These are phyloP conservation scores for Disparrhopalites patrizii DNA, from an alignment of 2,888 invertebrate species.

Conservation along the genomic window DNA sequence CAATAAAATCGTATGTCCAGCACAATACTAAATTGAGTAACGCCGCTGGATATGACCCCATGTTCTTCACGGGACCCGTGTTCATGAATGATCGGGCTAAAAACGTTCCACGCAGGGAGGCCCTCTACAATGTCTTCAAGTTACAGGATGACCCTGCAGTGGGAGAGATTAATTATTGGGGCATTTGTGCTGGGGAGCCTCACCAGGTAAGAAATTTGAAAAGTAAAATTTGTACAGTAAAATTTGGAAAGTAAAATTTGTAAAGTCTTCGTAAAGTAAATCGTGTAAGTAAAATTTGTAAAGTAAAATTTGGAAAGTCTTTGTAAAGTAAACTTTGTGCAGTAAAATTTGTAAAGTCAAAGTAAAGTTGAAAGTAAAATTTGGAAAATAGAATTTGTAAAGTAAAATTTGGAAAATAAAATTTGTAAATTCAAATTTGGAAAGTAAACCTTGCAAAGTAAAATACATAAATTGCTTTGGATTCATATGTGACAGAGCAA, in stretches of 20 bases:
- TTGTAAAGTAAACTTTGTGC: too few species aligned
- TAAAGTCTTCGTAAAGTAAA: too few species aligned
- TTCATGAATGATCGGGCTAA: not conserved
- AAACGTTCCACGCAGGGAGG: not conserved
- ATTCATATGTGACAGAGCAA: conserved; percentile 6
- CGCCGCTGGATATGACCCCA: not conserved
- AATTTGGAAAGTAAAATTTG: not conserved
- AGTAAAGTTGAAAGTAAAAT: too few species aligned
- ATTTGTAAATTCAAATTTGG: too few species aligned
- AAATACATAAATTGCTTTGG: too few species aligned
- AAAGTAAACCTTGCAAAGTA: too few species aligned
- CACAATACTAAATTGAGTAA: not conserved
- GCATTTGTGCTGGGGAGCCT: not conserved
- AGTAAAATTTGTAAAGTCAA: too few species aligned
- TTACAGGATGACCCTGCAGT: not conserved
- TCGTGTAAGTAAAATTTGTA: too few species aligned
- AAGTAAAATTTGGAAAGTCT: too few species aligned
- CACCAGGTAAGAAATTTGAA: not conserved
- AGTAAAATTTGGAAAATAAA: too few species aligned
- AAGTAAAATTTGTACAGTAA: too few species aligned
- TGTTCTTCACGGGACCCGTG: not conserved
- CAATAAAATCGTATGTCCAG: not conserved
- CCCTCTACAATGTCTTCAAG: not conserved
- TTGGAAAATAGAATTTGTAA: too few species aligned
- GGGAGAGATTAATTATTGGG: conserved; percentile 6